Evolutionary conservation across 2,888 invertebrate species (phyloP), one percentile per base, ranked within the genome.

Genomic region (Troides aeacus): DNA sequence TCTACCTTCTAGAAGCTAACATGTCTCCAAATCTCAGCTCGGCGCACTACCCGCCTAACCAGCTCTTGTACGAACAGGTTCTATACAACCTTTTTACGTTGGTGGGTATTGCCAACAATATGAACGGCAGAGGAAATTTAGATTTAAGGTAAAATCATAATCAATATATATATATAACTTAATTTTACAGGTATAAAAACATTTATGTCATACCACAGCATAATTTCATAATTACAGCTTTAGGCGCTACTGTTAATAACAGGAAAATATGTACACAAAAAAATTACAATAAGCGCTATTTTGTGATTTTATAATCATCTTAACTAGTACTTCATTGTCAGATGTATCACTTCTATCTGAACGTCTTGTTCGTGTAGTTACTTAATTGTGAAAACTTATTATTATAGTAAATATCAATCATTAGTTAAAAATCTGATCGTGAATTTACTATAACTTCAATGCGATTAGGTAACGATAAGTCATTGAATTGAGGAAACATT

Each of bases 1-100:
- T 99, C 0, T 96, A 95, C 79, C 92, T 98, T 8, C 95, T 99
- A 94, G 99, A 99, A 92, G 99, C 98, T 0, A 99, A 99, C 82
- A 99, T 99, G 99, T 98, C 98, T 18, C 99, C 99, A 0, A 99
- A 99, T 92, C 93, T 99, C 70, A 98, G 98, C 0, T 98, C 99
- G 0, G 96, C 96, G 0, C 98, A 99, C 87, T 99, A 96, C 84
- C 95, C 96, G n/a, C 96, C 95, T 0, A 99, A 99, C 86, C 94
- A 94, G 73, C 85, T 97, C 42, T 88, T 99, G 0, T 99, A 99
- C 80, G 97, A 99, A 79, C 98, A 99, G 91, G 97, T 99, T 0
- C 80, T 99, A 17, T 98, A 96, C 85, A 97, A 96, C 86, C 82
- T 97, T 42, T 94, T 99, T 67, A 94, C 95, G 36, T 83, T 99